Conservation (phyloP, 2,797 vertebrate genomes). For the Diglossa cyanea region DNA sequence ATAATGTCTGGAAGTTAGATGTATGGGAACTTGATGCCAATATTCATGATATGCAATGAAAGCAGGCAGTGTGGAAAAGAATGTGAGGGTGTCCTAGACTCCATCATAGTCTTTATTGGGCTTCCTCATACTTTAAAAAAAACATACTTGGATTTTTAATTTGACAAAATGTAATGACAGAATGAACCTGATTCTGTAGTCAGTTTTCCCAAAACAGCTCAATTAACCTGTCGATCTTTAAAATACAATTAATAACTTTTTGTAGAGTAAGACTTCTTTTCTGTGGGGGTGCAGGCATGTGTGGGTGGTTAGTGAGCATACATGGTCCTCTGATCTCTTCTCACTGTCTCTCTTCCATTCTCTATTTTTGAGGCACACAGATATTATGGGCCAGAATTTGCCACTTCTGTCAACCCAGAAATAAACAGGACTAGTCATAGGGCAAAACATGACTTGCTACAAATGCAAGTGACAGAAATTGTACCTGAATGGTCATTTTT, state of each 20-base stretch:
- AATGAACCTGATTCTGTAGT: not conserved
- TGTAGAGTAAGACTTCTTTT: not conserved
- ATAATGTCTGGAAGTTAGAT: not conserved
- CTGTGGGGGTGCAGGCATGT: not conserved
- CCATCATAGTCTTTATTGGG: not conserved
- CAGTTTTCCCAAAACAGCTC: not conserved
- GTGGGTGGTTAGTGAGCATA: slow-evolving; percentile 49
- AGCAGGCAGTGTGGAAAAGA: not conserved
- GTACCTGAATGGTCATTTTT: not conserved
- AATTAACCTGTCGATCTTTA: not conserved
- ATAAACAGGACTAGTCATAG: slow-evolving; percentile 42
- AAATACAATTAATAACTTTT: slow-evolving; percentile 24
- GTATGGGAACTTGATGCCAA: not conserved
- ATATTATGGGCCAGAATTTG: slow-evolving; percentile 18
- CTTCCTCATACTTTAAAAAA: not conserved
- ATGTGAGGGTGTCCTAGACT: not conserved
- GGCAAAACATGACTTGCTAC: slow-evolving; percentile 9
- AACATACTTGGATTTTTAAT: not conserved
- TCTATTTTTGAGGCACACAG: slow-evolving; percentile 3
- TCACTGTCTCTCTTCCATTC: slow-evolving; percentile 15
- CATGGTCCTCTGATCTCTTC: not conserved
- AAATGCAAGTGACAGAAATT: not conserved
- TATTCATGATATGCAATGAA: not conserved
- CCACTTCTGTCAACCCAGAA: slow-evolving; percentile 17
- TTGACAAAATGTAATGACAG: not conserved